These are phyloP conservation scores for Tautogolabrus adspersus DNA, from an alignment of 2,113 vertebrate genomes.

Conservation along the genomic window DNA sequence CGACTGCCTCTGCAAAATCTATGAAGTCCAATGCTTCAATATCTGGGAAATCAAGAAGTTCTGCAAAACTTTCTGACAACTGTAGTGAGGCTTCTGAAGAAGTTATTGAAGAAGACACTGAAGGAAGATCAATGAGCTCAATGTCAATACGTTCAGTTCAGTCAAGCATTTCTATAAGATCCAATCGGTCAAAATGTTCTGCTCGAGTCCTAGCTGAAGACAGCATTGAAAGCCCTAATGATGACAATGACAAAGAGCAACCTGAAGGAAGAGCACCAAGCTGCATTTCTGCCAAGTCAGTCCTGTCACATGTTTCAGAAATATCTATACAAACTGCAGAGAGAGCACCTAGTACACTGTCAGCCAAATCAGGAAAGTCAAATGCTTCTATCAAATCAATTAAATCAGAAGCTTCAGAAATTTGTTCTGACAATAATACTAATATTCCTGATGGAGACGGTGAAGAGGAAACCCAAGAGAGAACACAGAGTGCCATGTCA, in stretches of 20 bases:
- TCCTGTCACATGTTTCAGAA: slow-evolving; percentile 40
- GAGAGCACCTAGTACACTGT: slow-evolving; percentile 40
- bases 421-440: neutral
- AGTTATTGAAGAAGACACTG: slow-evolving; percentile 18
- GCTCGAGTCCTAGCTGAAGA: neutral
- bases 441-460: neutral
- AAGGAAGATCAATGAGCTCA: slow-evolving; percentile 38
- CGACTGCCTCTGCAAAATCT: slow-evolving; percentile 43
- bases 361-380: slow-evolving; percentile 40
- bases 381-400: slow-evolving; percentile 60
- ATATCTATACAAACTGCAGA: slow-evolving; percentile 5
- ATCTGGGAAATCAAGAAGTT: slow-evolving; percentile 38
- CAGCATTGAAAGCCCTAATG: neutral
- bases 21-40: slow-evolving; percentile 40
- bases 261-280: slow-evolving; percentile 39
- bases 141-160: slow-evolving; percentile 54
- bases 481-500: slow-evolving; percentile 44
- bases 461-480: slow-evolving; percentile 9
- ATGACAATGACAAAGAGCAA: slow-evolving; percentile 9
- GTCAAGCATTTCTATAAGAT: slow-evolving; percentile 43
- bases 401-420: slow-evolving; percentile 49
- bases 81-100: slow-evolving; percentile 17
- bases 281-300: slow-evolving; percentile 41
- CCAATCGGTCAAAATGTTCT: slow-evolving; percentile 44
- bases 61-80: slow-evolving; percentile 19